phyloP scores from a whole-genome alignment of 1,140 invertebrate genomes.

The Zaprionus davidi region DNA sequence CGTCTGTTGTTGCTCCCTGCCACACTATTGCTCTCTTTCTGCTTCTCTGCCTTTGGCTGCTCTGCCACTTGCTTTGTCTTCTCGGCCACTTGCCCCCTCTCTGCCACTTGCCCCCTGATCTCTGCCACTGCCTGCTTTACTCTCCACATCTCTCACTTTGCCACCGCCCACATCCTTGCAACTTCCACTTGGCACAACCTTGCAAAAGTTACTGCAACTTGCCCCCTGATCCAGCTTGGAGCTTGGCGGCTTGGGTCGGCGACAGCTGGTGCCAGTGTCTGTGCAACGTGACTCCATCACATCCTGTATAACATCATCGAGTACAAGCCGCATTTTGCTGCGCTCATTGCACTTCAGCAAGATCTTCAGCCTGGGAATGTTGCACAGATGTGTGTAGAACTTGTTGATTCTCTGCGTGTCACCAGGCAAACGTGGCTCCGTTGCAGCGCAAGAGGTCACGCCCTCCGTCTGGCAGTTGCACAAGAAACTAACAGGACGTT shows the following conservation, averaged over 20 bases:
- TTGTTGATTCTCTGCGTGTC: conserved; percentile 44
- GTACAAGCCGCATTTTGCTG: conserved; percentile 42
- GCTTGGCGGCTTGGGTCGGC: neutral
- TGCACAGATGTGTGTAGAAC: conserved; percentile 59
- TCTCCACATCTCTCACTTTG: neutral
- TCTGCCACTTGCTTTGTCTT: neutral
- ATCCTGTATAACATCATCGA: conserved; percentile 56
- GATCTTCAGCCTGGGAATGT: conserved; percentile 55
- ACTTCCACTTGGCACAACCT: neutral
- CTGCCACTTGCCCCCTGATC: no score
- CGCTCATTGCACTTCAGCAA: conserved; percentile 42
- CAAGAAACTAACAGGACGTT: conserved; percentile 53
- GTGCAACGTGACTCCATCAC: conserved; percentile 38
- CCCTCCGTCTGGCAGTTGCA: conserved; percentile 37
- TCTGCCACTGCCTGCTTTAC: neutral
- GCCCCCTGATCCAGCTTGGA: no score
- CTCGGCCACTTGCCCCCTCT: no score
- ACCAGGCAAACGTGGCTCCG: neutral
- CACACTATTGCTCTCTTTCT: conserved; percentile 7
- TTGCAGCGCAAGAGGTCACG: conserved; percentile 32
- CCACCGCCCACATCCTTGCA: neutral
- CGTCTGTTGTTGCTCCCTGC: neutral
- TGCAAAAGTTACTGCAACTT: neutral
- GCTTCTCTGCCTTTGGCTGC: no score
- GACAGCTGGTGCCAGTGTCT: conserved; percentile 27